Evolutionary conservation across 2,113 vertebrate species (phyloP), one percentile per base, ranked within the genome.

Genomic region (Psilopsiagon aymara): DNA sequence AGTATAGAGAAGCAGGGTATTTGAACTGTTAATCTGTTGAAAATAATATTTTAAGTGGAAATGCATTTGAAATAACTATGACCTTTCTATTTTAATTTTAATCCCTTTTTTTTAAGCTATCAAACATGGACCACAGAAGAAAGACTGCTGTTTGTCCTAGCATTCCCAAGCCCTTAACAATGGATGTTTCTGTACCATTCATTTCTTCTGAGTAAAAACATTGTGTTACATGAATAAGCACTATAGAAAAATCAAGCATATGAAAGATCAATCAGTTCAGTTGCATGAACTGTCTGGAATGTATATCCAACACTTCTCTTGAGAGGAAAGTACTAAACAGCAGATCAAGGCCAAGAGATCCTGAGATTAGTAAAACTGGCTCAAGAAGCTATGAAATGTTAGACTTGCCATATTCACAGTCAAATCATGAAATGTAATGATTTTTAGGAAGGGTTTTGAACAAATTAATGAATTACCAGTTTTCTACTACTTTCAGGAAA

Each of bases 371-470:
- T 70, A 14, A 82, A 86, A 29, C 33, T 66, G 44, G 5, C 51
- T 79, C 10, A 70, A 31, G 46, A 76, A 79, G 7, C 18, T 52
- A 25, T 15, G 27, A 79, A 76, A 35, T 0, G 0, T 59, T n/a
- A 24, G 27, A 57, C 20, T 66, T 67, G 23, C 2, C 4, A 3
- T 88, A 31, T 46, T 88, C 16, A 43, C 3, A 12, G 47, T 78
- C 25, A 33, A 44, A 78, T 78, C 1, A 2, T 75, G 53, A 7
- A 41, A 67, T 62, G 28, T 62, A 70, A 21, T 57, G 35, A 12
- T 66, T 82, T 67, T 52, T 63, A 33, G 4, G 23, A 33, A 67
- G 16, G 5, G 5, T 71, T 86, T 75, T 51, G 10, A 66, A 51
- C 29, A 49, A 80, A 35, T 57, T 31, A 31, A 24, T 63, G 19